Percentiles rank a stretch among this genome's conserved stretches.
These are phyloP conservation scores for Acrocera orbiculus DNA, from an alignment of 2,888 invertebrate species.

Conservation along the genomic window DNA sequence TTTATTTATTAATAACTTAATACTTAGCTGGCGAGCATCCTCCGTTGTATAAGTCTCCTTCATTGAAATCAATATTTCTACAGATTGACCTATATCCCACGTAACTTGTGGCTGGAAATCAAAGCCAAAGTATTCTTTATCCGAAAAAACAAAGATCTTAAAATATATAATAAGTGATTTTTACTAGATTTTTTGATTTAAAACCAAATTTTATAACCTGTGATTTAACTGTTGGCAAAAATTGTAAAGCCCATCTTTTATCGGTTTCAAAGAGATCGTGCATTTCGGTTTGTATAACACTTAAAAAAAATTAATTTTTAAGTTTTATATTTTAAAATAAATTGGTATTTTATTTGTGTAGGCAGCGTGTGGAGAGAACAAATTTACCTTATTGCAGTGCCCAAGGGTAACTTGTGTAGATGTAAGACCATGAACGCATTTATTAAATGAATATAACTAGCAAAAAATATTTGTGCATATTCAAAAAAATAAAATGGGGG, in stretches of 20 bases:
- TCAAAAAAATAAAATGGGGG: too few relatives aligned
- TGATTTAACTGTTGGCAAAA: slow-evolving; percentile 23
- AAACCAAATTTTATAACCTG: slow-evolving; percentile 14
- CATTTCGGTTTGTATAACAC: slow-evolving; percentile 18
- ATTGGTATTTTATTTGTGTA: too few relatives aligned
- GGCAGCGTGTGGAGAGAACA: too few relatives aligned
- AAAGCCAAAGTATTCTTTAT: slow-evolving; percentile 50
- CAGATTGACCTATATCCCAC: slow-evolving; percentile 37
- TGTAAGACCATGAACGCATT: too few relatives aligned
- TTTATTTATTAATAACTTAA: slow-evolving; percentile 19
- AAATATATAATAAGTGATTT: not conserved
- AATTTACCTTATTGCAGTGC: too few relatives aligned
- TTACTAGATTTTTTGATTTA: not conserved
- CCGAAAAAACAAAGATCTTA: slow-evolving; percentile 37
- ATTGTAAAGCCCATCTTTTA: slow-evolving; percentile 29
- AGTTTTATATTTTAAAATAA: too few relatives aligned
- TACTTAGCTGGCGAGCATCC: slow-evolving; percentile 48
- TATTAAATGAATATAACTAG: too few relatives aligned
- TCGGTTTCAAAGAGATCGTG: slow-evolving; percentile 31
- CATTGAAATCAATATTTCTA: slow-evolving; percentile 38
- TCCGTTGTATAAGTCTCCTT: slow-evolving; percentile 62
- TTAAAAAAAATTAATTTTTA: slow-evolving; percentile 9
- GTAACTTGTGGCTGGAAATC: slow-evolving; percentile 51
- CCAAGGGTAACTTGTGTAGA: too few relatives aligned
- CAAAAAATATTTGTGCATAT: too few relatives aligned